Conservation (phyloP, 2,888 invertebrate genomes). For the Automeris io region DNA sequence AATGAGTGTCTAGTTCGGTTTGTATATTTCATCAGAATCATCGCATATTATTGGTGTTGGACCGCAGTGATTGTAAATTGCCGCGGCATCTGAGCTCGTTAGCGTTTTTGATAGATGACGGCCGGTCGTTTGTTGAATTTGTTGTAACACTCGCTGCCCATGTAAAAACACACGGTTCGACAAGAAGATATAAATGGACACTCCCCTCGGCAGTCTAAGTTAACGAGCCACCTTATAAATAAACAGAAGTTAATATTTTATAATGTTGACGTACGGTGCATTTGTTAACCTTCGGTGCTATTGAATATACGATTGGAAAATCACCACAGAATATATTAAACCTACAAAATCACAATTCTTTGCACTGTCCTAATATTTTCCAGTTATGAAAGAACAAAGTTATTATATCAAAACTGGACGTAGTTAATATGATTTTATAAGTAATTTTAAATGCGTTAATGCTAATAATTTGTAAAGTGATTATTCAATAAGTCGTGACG, state of each 20-base stretch:
- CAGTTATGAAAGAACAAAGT: neutral
- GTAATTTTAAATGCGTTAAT: conserved; percentile 47
- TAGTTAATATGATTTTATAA: conserved; percentile 27
- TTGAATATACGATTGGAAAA: conserved; percentile 30
- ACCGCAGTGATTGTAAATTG: conserved; percentile 62
- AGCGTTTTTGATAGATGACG: conserved; percentile 75
- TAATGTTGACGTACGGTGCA: conserved; percentile 44
- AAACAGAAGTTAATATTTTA: conserved; percentile 63
- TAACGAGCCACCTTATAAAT: conserved; percentile 74
- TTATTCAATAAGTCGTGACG: conserved; percentile 73
- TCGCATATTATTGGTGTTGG: conserved; percentile 59
- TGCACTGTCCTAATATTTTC: neutral
- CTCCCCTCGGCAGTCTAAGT: conserved; percentile 71
- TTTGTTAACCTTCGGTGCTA: conserved; percentile 29
- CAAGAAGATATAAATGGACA: conserved; percentile 69
- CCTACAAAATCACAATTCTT: conserved; percentile 9
- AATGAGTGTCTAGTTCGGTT: conserved; percentile 8
- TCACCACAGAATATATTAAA: conserved; percentile 20
- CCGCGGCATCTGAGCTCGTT: conserved; percentile 70
- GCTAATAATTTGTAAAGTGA: conserved; percentile 59
- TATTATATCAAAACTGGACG: conserved; percentile 22
- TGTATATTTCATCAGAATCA: conserved; percentile 51
- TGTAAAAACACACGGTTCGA: conserved; percentile 72
- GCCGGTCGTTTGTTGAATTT: conserved; percentile 70
- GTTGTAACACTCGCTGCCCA: conserved; percentile 62